Percentiles rank a stretch among this genome's conserved stretches.
Conservation (phyloP, 2,888 invertebrate species). For the Phengaris arion region DNA sequence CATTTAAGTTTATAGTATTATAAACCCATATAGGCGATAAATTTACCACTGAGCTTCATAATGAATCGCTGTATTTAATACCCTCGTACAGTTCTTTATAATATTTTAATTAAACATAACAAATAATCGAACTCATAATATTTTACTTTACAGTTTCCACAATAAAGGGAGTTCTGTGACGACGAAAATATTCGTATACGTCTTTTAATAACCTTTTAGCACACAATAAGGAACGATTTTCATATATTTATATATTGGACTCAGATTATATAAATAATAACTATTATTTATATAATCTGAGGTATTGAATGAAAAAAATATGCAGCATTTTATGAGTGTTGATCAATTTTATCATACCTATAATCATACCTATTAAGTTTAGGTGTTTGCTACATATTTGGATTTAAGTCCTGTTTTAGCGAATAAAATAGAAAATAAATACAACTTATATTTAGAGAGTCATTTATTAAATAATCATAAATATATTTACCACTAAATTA, state of each 20-base stretch:
- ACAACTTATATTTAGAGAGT: slow-evolving; percentile 7
- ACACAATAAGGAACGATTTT: not conserved
- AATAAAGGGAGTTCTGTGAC: not conserved
- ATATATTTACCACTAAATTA: not conserved
- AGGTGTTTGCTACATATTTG: no score
- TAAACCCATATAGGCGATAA: not conserved
- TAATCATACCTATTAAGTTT: no score
- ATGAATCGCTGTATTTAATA: not conserved
- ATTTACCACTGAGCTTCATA: not conserved
- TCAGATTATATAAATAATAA: no score
- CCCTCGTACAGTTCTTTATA: not conserved
- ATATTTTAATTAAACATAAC: not conserved
- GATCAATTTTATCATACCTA: no score
- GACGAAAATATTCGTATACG: not conserved
- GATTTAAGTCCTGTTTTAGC: no score
- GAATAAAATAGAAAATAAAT: not conserved
- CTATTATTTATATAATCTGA: no score
- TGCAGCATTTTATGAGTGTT: no score
- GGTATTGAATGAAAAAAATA: no score
- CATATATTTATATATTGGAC: not conserved
- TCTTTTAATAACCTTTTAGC: not conserved
- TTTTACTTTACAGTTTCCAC: not conserved
- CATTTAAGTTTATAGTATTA: not conserved
- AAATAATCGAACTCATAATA: not conserved
- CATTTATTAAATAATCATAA: not conserved